A percentile compares a stretch with the other conserved stretches of the same genome.
phyloP scores from a whole-genome alignment of 2,797 vertebrate species.

The Cryptoprocta ferox region DNA sequence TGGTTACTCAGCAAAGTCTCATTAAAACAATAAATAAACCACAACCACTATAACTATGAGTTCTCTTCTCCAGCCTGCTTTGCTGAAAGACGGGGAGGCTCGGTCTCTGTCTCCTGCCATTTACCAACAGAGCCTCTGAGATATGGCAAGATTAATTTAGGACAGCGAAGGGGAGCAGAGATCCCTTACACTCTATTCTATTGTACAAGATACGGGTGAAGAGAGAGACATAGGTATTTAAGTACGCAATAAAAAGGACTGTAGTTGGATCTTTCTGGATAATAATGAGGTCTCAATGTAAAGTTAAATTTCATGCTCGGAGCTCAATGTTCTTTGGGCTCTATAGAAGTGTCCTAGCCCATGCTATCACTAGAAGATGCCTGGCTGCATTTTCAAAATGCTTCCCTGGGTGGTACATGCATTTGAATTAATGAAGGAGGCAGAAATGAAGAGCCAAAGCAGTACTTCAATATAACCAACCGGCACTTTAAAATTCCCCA shows the following conservation, averaged over 20 bases:
- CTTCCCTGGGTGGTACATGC: background rate
- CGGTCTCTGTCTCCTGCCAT: background rate
- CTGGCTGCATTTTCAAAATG: conserved; percentile 12
- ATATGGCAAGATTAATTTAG: background rate
- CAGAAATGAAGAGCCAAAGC: background rate
- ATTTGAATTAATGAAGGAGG: conserved; percentile 33
- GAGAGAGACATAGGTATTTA: background rate
- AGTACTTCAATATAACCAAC: background rate
- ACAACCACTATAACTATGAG: conserved; percentile 28
- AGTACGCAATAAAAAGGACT: background rate
- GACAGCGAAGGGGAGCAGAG: background rate
- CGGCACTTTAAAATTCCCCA: background rate
- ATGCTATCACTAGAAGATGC: background rate
- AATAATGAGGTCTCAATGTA: background rate
- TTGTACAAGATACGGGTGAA: background rate
- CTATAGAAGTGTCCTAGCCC: background rate
- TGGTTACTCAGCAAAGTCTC: conserved; percentile 60
- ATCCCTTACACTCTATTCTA: background rate
- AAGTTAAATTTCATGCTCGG: background rate
- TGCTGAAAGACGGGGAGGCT: background rate
- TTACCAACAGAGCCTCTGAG: background rate
- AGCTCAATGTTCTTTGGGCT: background rate
- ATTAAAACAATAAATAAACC: conserved; percentile 78
- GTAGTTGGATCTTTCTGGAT: background rate
- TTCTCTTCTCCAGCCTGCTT: background rate